phyloP scores from a whole-genome alignment of 1,140 invertebrate species.

The Drosophila insularis region DNA sequence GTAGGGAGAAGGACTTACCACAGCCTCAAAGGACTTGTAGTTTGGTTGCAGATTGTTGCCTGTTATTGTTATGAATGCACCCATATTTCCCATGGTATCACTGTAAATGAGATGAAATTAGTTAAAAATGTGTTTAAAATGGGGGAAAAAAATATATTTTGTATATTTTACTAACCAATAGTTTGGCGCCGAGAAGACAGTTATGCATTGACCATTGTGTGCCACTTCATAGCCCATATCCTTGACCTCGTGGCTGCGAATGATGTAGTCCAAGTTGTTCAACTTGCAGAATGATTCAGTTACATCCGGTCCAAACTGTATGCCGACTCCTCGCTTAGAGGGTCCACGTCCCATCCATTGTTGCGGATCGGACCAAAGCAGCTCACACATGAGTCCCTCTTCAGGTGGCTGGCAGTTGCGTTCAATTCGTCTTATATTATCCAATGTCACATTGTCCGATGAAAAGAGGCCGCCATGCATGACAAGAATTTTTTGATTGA shows the following conservation, averaged over 20 bases:
- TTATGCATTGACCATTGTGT: conserved; percentile 97
- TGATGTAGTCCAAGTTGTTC: conserved; percentile 96
- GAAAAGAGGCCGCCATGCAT: conserved; percentile 98
- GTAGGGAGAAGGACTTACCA: conserved; percentile 82
- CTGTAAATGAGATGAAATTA: conserved; percentile 84
- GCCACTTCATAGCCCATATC: conserved; percentile 96
- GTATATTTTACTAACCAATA: conserved; percentile 90
- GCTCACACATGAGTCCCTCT: conserved; percentile 97
- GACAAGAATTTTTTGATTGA: conserved; percentile 95
- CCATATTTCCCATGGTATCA: conserved; percentile 99
- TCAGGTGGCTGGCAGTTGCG: conserved; percentile 98
- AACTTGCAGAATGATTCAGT: conserved; percentile 92
- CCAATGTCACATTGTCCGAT: conserved; percentile 93
- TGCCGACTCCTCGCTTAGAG: conserved; percentile 98
- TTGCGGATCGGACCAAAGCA: conserved; percentile 99
- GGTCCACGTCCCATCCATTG: conserved; percentile 91
- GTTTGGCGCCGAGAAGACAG: conserved; percentile 99
- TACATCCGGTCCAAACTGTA: conserved; percentile 99
- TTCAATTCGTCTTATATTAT: conserved; percentile 94
- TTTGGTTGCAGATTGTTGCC: conserved; percentile 95
- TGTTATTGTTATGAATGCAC: conserved; percentile 97
- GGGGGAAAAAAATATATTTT: too few relatives aligned
- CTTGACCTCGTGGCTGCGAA: conserved; percentile 99
- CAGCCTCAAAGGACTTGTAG: conserved; percentile 95
- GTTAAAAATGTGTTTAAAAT: neutral